phyloP scores from a whole-genome alignment of 2,797 vertebrate species.

The Linurgus olivaceus region DNA sequence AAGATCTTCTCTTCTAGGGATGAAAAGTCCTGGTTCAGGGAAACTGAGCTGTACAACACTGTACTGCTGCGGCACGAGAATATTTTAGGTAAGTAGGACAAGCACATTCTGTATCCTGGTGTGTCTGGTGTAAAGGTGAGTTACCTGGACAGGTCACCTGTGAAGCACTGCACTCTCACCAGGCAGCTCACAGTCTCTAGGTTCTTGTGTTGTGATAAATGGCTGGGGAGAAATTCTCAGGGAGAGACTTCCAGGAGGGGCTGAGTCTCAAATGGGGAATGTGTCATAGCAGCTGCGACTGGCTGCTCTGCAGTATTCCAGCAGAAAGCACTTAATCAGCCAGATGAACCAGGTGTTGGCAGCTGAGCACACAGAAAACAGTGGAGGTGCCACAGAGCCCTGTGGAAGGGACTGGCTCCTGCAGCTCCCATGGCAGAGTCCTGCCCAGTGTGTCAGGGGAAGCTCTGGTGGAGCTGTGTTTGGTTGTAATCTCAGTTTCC shows the following conservation, averaged over 20 bases:
- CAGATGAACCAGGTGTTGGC: not conserved
- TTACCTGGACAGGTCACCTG: not conserved
- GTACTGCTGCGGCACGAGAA: constrained; percentile 96
- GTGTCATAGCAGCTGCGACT: not conserved
- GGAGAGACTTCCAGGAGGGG: not conserved
- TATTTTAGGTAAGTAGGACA: constrained; percentile 85
- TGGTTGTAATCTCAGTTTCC: not conserved
- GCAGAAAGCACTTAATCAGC: not conserved
- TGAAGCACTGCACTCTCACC: not conserved
- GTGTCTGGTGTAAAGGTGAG: not conserved
- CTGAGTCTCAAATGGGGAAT: not conserved
- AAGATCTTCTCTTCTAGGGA: constrained; percentile 99
- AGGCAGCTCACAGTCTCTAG: not conserved
- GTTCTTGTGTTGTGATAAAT: not conserved
- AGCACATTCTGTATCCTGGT: accelerated
- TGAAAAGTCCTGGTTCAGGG: constrained; percentile 98
- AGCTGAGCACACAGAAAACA: not conserved
- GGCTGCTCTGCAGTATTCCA: not conserved
- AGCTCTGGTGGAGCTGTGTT: not conserved
- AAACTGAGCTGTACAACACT: constrained; percentile 98
- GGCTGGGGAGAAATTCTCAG: not conserved
- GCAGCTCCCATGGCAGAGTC: not conserved
- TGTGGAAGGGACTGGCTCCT: not conserved
- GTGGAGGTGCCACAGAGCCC: not conserved
- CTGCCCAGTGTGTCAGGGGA: too few relatives aligned